A percentile compares a stretch with the other conserved stretches of the same genome.
Conservation (phyloP, 2,113 vertebrate species). For the Seriola quinqueradiata region DNA sequence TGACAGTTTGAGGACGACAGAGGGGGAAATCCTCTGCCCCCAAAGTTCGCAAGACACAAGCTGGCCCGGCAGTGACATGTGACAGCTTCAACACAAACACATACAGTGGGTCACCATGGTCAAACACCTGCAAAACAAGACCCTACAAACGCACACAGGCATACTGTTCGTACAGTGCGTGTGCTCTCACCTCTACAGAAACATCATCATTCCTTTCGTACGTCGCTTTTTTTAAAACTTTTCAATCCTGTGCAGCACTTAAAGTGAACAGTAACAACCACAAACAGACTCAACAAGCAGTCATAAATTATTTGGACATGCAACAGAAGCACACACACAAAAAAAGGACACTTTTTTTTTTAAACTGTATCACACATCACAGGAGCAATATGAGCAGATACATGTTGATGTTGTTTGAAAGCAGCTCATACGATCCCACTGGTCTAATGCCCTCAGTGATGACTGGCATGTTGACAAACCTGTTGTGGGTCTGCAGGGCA, state of each 20-base stretch:
- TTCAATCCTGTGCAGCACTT: not conserved
- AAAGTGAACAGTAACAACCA: not conserved
- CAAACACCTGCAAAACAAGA: constrained; percentile 47
- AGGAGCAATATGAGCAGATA: not conserved
- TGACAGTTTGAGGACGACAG: constrained; percentile 27
- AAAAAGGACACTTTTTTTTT: not conserved
- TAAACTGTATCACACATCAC: not conserved
- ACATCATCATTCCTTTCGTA: not conserved
- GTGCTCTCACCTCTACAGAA: not conserved
- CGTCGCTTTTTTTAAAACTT: not conserved
- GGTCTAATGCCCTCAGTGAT: constrained; percentile 7
- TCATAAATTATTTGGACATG: not conserved
- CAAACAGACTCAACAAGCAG: not conserved
- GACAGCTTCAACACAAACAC: constrained; percentile 34
- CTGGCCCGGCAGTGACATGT: constrained; percentile 41
- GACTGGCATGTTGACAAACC: constrained; percentile 58
- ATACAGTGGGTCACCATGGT: constrained; percentile 9
- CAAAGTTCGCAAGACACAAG: constrained; percentile 42
- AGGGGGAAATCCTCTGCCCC: constrained; percentile 61
- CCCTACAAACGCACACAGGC: not conserved
- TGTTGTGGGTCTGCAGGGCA: constrained; percentile 47
- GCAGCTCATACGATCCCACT: not conserved
- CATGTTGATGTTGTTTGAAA: constrained; percentile 7
- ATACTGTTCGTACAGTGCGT: not conserved
- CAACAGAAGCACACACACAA: not conserved